phyloP scores from a whole-genome alignment of 2,113 vertebrate species.

The Gopherus evgoodei region DNA sequence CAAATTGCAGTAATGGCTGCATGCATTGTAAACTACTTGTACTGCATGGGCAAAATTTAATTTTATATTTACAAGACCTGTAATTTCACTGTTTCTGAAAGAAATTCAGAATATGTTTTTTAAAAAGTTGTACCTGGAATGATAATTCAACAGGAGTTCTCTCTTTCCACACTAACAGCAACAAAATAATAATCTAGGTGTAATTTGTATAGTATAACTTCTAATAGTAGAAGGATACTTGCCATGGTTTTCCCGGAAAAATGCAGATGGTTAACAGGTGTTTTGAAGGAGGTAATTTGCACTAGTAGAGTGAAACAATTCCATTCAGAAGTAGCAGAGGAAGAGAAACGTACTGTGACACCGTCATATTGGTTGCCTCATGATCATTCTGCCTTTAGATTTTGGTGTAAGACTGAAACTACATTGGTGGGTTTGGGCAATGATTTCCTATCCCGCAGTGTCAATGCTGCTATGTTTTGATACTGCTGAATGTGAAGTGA shows the following conservation, averaged over 20 bases:
- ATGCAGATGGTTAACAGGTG: neutral
- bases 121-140: neutral
- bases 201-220: slow-evolving; percentile 30
- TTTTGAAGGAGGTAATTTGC: neutral
- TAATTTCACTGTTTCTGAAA: neutral
- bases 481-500: neutral
- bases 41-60: neutral
- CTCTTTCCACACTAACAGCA: slow-evolving; percentile 25
- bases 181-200: neutral
- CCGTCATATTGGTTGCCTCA: too few relatives aligned
- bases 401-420: neutral
- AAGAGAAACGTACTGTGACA: neutral
- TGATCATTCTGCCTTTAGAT: neutral
- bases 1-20: neutral
- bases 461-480: neutral
- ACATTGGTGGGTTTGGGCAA: neutral
- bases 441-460: accelerated
- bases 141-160: neutral
- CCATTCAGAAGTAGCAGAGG: neutral
- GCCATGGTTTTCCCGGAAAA: slow-evolving; percentile 18
- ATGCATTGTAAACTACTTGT: neutral
- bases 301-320: neutral
- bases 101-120: neutral
- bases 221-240: slow-evolving; percentile 19
- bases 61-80: neutral